Conservation (phyloP, 2,888 invertebrate species). For the Drosophila tanythrix region DNA sequence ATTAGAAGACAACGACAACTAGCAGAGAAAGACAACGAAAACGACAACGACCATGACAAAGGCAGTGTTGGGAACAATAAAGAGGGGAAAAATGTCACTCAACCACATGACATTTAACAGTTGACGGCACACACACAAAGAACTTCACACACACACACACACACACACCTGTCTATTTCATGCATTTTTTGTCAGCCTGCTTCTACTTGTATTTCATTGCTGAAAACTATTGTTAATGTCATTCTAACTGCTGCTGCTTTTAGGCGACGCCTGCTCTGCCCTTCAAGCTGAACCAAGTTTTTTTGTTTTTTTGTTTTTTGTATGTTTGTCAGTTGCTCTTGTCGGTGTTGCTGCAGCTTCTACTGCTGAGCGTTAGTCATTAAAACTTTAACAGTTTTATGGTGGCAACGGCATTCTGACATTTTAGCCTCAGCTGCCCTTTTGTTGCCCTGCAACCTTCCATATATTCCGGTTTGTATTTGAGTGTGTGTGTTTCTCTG, state of each 20-base stretch:
- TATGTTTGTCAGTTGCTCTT: background rate
- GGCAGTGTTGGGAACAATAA: constrained; percentile 33
- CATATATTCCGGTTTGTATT: constrained; percentile 1
- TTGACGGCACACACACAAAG: constrained; percentile 41
- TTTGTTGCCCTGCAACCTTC: constrained; percentile 19
- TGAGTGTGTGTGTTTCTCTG: constrained; percentile 1
- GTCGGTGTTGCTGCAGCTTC: constrained; percentile 11
- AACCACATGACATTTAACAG: constrained; percentile 67
- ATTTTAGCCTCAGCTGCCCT: constrained; percentile 53
- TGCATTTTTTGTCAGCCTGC: constrained; percentile 5
- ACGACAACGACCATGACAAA: constrained; percentile 20
- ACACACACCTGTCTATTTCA: constrained; percentile 12
- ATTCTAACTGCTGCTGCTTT: constrained; percentile 59
- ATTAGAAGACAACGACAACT: constrained; percentile 57
- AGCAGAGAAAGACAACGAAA: constrained; percentile 17
- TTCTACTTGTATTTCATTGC: constrained; percentile 67
- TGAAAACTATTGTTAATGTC: constrained; percentile 76
- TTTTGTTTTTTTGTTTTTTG: constrained; percentile 6
- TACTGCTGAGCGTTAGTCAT: constrained; percentile 57
- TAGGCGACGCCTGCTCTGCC: constrained; percentile 9
- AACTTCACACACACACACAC: constrained; percentile 8
- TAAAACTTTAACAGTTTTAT: constrained; percentile 76
- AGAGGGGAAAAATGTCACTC: constrained; percentile 41
- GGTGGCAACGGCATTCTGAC: constrained; percentile 65
- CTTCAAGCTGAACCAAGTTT: constrained; percentile 19